Percentiles rank a stretch among this genome's conserved stretches.
Conservation (phyloP, 1,140 invertebrate species). For the Solenopsis invicta region DNA sequence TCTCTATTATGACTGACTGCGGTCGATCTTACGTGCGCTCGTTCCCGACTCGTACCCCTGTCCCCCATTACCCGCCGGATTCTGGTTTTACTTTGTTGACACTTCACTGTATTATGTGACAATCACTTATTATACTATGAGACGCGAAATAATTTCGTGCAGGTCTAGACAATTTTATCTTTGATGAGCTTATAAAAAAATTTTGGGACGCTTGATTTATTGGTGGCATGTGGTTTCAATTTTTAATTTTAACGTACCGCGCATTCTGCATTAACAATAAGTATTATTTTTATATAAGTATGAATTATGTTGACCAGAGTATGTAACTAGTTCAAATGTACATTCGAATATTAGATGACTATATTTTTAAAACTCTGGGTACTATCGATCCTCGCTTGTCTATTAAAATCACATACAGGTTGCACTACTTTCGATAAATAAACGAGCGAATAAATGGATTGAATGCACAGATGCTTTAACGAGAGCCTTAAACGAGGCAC, state of each 20-base stretch:
- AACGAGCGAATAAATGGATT: constrained; percentile 25
- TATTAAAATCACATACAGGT: constrained; percentile 8
- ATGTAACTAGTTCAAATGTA: background rate
- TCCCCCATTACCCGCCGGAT: constrained; percentile 26
- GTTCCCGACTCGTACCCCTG: background rate
- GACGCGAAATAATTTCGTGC: background rate
- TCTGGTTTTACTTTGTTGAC: constrained; percentile 49
- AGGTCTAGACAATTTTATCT: background rate
- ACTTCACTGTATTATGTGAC: constrained; percentile 45
- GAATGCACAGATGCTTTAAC: constrained; percentile 5
- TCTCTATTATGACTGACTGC: constrained; percentile 69
- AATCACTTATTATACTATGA: background rate
- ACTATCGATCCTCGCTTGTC: background rate
- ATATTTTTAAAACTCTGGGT: background rate
- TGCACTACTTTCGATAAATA: constrained; percentile 29
- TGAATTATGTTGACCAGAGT: background rate
- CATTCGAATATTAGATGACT: background rate
- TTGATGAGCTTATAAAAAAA: constrained; percentile 13
- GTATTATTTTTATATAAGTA: background rate
- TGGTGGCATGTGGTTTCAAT: background rate
- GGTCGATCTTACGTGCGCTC: constrained; percentile 44
- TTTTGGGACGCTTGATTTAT: background rate
- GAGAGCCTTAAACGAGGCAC: background rate
- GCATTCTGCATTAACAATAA: no score
- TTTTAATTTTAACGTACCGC: constrained; percentile 1